Evolutionary conservation across 2,888 invertebrate species (phyloP).

Genomic region (Macrophya alboannulata): DNA sequence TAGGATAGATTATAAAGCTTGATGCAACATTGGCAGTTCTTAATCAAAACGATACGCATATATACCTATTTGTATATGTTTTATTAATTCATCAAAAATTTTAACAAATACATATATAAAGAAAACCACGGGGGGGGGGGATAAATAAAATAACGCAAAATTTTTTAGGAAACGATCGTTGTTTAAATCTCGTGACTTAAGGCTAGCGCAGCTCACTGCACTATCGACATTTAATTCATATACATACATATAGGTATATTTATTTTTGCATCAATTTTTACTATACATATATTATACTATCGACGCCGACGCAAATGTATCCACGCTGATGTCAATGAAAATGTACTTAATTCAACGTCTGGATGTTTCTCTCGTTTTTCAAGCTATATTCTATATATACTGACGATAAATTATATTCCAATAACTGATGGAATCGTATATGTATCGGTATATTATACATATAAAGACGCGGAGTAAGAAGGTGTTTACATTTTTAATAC

Average conservation of each 20-base stretch:
- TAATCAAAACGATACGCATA: neutral
- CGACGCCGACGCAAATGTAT: slow-evolving; percentile 52
- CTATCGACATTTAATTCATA: slow-evolving; percentile 7
- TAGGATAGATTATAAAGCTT: slow-evolving; percentile 17
- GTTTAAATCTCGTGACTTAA: neutral
- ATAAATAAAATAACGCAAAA: neutral
- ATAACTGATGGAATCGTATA: neutral
- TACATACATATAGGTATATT: neutral
- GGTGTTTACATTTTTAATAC: neutral
- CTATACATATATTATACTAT: neutral
- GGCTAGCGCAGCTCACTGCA: neutral
- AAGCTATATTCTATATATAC: neutral
- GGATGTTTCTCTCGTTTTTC: neutral
- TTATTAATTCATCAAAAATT: neutral
- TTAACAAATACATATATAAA: neutral
- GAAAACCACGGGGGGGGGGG: neutral
- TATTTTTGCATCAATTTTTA: slow-evolving; percentile 35
- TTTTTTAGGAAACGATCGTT: neutral
- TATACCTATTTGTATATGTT: neutral
- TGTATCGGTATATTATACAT: too few relatives aligned
- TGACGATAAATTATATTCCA: neutral
- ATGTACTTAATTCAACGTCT: slow-evolving; percentile 50
- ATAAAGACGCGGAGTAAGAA: neutral
- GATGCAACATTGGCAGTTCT: slow-evolving; percentile 12
- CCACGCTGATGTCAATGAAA: slow-evolving; percentile 28